Conservation (phyloP, 2,113 vertebrate species). For the Xiphophorus maculatus region DNA sequence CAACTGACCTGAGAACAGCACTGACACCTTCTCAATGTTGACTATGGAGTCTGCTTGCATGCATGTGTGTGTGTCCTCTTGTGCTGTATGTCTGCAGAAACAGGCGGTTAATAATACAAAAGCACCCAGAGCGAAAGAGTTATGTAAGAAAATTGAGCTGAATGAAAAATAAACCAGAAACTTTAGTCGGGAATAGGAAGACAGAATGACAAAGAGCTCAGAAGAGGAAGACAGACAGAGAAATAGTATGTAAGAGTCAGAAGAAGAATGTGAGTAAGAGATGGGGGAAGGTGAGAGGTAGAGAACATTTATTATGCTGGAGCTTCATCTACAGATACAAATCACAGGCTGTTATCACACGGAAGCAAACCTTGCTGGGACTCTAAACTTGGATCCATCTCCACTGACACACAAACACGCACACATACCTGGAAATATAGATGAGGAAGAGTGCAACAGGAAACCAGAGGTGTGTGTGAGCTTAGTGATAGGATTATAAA, state of each 20-base stretch:
- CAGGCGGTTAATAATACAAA: neutral
- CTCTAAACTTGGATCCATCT: constrained; percentile 72
- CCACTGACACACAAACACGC: constrained; percentile 40
- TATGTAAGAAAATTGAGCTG: constrained; percentile 1
- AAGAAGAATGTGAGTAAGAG: constrained; percentile 41
- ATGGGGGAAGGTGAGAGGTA: constrained; percentile 63
- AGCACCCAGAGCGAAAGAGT: constrained; percentile 1
- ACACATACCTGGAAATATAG: constrained; percentile 16
- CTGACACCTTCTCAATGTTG: constrained; percentile 71
- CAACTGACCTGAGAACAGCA: constrained; percentile 74
- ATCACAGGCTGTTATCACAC: constrained; percentile 78
- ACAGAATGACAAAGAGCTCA: constrained; percentile 36
- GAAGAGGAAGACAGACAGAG: constrained; percentile 41
- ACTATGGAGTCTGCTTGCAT: constrained; percentile 29
- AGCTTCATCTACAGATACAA: constrained; percentile 80
- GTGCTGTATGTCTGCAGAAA: neutral
- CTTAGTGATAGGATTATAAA: constrained; percentile 75
- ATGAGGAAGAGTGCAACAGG: constrained; percentile 15
- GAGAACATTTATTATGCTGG: constrained; percentile 76
- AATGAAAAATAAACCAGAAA: constrained; percentile 23
- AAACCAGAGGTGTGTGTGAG: constrained; percentile 24
- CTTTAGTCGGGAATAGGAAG: constrained; percentile 17
- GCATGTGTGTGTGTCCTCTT: constrained; percentile 6
- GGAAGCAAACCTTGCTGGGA: constrained; percentile 72
- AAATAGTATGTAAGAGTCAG: constrained; percentile 36